Base-by-base conservation (phyloP, 2,888 invertebrate species). In the Cerceris ruficornis region DNA sequence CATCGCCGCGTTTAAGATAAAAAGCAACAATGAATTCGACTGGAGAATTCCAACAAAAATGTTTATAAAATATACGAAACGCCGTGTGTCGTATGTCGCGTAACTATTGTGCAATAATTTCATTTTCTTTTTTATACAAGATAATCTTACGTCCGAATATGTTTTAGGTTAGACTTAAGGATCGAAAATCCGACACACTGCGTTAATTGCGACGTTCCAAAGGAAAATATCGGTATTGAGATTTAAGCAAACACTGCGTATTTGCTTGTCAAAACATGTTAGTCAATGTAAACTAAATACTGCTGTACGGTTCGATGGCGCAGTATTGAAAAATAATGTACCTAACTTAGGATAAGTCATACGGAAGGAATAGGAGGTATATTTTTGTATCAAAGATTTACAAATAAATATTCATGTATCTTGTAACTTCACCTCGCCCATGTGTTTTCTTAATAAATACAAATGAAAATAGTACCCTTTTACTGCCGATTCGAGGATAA, bases 341-440 rank as follows among this genome's bases (percentile, higher is more conserved):
- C 78, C 76, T 86, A 78, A 84, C 55, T 78, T 83, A 83, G 75
- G 78, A 69, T 83, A 85, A 86, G 77, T 57, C 41, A 62, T 68
- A 58, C 64, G 55, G 73, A 60, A 71, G 75, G 43, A 54, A 43
- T 66, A 60, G 69, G 70, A 67, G 43, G 57, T 81, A 66, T 72
- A 57, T 60, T 85, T 82, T 84, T 87, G 76, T 86, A 86, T 86
- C 79, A 77, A 87, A 87, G 75, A 75, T 61, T 81, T 74, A 77
- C 68, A 76, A 87, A 87, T 87, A 87, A 87, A 87, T 79, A 73
- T 59, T 77, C 64, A 67, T 77, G 57, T 75, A 59, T 75, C 77
- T 60, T 79, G 67, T 28, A 43, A 66, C 49, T 39, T 57, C 39
- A 39, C 28, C 1, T n/a, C 17, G 17, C 28, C n/a, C 54, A 49